Conservation (phyloP, 2,113 vertebrate genomes). For the Periophthalmodon schlosseri region DNA sequence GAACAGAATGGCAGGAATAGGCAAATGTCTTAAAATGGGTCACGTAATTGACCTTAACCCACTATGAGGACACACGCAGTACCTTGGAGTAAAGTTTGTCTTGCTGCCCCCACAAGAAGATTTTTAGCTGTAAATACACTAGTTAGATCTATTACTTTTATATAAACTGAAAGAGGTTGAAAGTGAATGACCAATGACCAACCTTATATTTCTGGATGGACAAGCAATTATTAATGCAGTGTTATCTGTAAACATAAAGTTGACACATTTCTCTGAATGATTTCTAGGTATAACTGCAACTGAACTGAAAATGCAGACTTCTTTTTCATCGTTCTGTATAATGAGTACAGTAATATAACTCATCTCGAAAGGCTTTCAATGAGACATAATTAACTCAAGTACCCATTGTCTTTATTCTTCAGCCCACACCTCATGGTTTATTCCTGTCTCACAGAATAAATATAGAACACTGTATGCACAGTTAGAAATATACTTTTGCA, state of each 20-base stretch:
- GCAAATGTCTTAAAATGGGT: slow-evolving; percentile 30
- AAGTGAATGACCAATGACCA: not conserved
- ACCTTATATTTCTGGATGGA: not conserved
- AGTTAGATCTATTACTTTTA: too few relatives aligned
- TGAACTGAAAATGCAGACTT: slow-evolving; percentile 42
- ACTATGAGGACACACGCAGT: slow-evolving; percentile 45
- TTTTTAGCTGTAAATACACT: too few relatives aligned
- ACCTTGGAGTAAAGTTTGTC: slow-evolving; percentile 8
- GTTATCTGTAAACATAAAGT: slow-evolving; percentile 23
- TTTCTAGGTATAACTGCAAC: slow-evolving; percentile 24
- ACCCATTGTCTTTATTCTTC: slow-evolving; percentile 12
- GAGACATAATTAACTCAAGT: slow-evolving; percentile 40
- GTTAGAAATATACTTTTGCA: not conserved
- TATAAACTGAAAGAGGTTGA: not conserved
- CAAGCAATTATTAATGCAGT: not conserved
- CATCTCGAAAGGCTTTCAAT: slow-evolving; percentile 42
- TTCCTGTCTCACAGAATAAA: slow-evolving; percentile 2
- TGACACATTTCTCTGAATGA: slow-evolving; percentile 33
- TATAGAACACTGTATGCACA: not conserved
- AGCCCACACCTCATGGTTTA: not conserved
- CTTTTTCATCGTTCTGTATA: slow-evolving; percentile 33
- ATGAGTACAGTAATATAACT: slow-evolving; percentile 37
- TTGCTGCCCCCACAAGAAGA: slow-evolving; percentile 4
- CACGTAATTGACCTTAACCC: slow-evolving; percentile 52
- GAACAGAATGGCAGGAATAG: slow-evolving; percentile 43